Base-by-base conservation (phyloP, 2,888 invertebrate species). In the Bibio marci region DNA sequence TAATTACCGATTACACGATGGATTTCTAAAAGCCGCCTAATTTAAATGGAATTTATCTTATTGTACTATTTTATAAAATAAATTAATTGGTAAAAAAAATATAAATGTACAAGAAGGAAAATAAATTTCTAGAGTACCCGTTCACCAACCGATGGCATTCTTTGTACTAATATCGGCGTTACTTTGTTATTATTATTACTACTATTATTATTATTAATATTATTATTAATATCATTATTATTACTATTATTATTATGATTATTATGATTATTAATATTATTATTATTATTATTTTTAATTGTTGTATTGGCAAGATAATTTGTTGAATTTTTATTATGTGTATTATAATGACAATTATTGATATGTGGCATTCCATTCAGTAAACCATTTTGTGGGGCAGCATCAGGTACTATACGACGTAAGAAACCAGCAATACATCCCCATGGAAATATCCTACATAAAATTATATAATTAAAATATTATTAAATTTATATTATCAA, bases 391-490 rank as follows among this genome's bases (percentile, higher is more conserved):
- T 59, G 58, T n/a, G 80, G 80, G 11, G 69, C 67, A 3, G 76
- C 78, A 52, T 81, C 81, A 2, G 70, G 73, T 13, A 82, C 74
- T 18, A 82, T 50, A 10, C 70, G 67, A 37, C 73, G 68, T 45
- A 82, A 62, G 46, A 80, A 61, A 51, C 77, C 73, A 3, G 72
- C 70, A 41, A 69, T 61, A 45, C 77, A 76, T 13, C 67, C 62
- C 80, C 79, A 80, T 13, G 83, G 83, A 44, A 82, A 68, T 37
- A 77, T 47, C 71, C 82, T 82, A 62, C n/a, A 66, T n/a, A n/a
- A n/a, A n/a, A n/a, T 63, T 42, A 28, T 41, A 41, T 35, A 40
- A 42, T 40, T 31, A 40, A 34, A 30, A 25, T 17, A 39, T 22
- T 15, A 30, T 41, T 14, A 33, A 30, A 41, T 18, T 41, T 25